These are phyloP conservation scores for Zaprionus vittiger DNA, from an alignment of 1,140 invertebrate genomes.

Conservation along the genomic window DNA sequence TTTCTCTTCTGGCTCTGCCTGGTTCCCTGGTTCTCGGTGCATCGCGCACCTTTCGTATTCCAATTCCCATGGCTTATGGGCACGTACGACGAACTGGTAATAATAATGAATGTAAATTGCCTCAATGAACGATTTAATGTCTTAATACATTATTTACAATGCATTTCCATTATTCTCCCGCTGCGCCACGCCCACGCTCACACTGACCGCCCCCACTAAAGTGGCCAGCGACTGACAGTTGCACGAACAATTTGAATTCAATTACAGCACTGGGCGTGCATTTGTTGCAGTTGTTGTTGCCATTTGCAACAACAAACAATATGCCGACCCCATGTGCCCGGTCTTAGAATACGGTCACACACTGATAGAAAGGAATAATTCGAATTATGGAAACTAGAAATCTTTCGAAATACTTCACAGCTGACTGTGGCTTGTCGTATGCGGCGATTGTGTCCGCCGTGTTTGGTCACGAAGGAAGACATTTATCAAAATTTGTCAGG, in stretches of 20 bases:
- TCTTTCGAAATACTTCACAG: slow-evolving; percentile 45
- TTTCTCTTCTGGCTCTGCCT: neutral
- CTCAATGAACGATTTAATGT: slow-evolving; percentile 81
- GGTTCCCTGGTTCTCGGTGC: slow-evolving; percentile 26
- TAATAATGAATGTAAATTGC: slow-evolving; percentile 83
- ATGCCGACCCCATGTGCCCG: slow-evolving; percentile 62
- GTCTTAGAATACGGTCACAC: slow-evolving; percentile 50
- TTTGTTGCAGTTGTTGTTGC: slow-evolving; percentile 35
- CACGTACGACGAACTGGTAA: slow-evolving; percentile 71
- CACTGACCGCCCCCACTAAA: slow-evolving; percentile 22
- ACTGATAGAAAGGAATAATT: slow-evolving; percentile 30
- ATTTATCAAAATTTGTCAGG: slow-evolving; percentile 70
- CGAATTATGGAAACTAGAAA: slow-evolving; percentile 33
- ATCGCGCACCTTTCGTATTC: slow-evolving; percentile 45
- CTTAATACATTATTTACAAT: slow-evolving; percentile 80
- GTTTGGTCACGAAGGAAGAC: slow-evolving; percentile 68
- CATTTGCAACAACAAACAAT: slow-evolving; percentile 39
- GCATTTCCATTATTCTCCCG: slow-evolving; percentile 56
- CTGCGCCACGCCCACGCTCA: slow-evolving; percentile 30
- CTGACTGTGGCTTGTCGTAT: slow-evolving; percentile 24
- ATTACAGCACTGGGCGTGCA: slow-evolving; percentile 45
- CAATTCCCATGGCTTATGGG: slow-evolving; percentile 78
- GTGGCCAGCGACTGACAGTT: slow-evolving; percentile 19
- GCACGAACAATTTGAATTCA: slow-evolving; percentile 64
- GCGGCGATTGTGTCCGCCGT: neutral